Evolutionary conservation across 1,140 invertebrate genomes (phyloP).

Genomic region (Neodiprion pinetum): DNA sequence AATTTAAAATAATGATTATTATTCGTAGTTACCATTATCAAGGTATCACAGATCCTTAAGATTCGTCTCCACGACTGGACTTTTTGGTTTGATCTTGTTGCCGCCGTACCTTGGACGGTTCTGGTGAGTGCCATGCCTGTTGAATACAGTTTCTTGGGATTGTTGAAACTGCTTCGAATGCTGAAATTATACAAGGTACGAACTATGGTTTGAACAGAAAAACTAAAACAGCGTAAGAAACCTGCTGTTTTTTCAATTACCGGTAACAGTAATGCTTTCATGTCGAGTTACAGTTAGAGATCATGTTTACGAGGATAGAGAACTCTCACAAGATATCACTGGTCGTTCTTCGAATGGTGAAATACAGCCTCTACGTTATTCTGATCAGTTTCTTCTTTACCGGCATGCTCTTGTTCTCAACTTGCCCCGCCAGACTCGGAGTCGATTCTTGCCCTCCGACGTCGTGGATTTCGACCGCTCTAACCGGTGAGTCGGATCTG

Average conservation of each 20-base stretch:
- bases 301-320: background rate
- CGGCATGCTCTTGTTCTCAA: background rate
- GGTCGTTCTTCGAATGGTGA: background rate
- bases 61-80: background rate
- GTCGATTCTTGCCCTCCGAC: background rate
- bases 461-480: background rate
- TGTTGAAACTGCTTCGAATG: background rate
- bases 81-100: background rate
- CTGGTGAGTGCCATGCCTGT: background rate
- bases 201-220: background rate
- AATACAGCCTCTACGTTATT: background rate
- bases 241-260: too few species aligned
- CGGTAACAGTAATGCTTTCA: too few species aligned
- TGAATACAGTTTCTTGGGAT: background rate
- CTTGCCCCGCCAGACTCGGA: background rate
- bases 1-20: background rate
- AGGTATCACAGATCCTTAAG: background rate
- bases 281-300: background rate
- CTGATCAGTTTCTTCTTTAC: background rate
- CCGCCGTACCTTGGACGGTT: background rate
- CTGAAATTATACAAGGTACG: slow-evolving; percentile 4
- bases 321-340: background rate
- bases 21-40: background rate
- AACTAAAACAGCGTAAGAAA: too few species aligned
- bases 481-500: background rate